Conservation (phyloP, 2,888 invertebrate species). For the Calameuta filiformis region DNA sequence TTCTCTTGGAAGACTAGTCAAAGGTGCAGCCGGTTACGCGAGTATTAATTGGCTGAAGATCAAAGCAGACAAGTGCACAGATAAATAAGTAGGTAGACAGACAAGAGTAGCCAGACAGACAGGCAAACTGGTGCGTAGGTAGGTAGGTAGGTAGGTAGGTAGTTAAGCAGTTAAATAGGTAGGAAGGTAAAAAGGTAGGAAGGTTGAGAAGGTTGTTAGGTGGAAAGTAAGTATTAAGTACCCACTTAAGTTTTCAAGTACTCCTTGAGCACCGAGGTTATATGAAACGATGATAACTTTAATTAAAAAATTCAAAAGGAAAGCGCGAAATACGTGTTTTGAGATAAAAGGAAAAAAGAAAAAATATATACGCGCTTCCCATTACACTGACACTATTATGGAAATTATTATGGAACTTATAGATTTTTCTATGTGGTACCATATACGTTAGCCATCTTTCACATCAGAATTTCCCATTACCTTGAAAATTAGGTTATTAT, state of each 20-base stretch:
- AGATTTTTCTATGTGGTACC: background rate
- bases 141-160: background rate
- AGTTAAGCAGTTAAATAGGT: background rate
- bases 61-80: background rate
- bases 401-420: background rate
- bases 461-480: slow-evolving; percentile 30
- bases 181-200: background rate
- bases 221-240: background rate
- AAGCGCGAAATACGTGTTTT: background rate
- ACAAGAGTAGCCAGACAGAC: background rate
- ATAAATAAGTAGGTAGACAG: background rate
- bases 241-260: background rate
- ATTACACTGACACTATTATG: background rate
- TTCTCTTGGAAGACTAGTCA: background rate
- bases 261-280: background rate
- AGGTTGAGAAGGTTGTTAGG: background rate
- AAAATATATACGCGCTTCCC: background rate
- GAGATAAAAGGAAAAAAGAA: background rate
- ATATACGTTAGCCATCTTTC: background rate
- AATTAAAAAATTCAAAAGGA: background rate
- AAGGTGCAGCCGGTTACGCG: background rate
- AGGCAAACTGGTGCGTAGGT: background rate
- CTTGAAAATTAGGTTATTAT: background rate
- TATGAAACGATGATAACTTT: background rate
- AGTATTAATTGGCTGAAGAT: background rate